phyloP scores from a whole-genome alignment of 2,888 invertebrate genomes.

The Drosophila pseudotakahashii region DNA sequence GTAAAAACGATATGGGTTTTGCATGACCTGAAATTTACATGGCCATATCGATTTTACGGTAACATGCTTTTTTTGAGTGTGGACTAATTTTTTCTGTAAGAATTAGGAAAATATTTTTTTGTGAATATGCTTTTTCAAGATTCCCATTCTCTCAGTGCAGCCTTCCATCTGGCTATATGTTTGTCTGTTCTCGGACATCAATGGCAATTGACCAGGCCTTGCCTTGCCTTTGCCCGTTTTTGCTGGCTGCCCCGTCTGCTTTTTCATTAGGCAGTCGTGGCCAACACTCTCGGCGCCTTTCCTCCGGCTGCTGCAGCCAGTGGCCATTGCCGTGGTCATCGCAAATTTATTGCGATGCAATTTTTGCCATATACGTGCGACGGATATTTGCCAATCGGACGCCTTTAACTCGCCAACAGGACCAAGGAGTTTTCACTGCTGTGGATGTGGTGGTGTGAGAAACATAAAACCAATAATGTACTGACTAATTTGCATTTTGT shows the following conservation, averaged over 20 bases:
- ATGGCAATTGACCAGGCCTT: conserved; percentile 57
- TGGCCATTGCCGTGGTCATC: conserved; percentile 15
- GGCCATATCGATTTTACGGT: too few relatives aligned
- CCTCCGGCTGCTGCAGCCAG: conserved; percentile 35
- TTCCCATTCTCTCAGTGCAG: neutral
- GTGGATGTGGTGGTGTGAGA: neutral
- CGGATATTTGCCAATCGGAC: conserved; percentile 66
- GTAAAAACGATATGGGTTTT: too few relatives aligned
- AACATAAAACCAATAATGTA: conserved; percentile 35
- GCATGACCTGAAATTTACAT: too few relatives aligned
- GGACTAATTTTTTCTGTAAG: too few relatives aligned
- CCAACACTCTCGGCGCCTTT: conserved; percentile 52
- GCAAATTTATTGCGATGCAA: conserved; percentile 71
- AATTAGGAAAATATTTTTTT: too few relatives aligned
- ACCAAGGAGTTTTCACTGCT: conserved; percentile 20
- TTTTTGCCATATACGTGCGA: conserved; percentile 67
- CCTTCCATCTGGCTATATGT: conserved; percentile 17
- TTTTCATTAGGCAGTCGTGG: conserved; percentile 60
- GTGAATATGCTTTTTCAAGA: too few relatives aligned
- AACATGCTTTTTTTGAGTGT: too few relatives aligned
- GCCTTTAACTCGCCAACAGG: conserved; percentile 52
- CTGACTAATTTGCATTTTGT: conserved; percentile 29
- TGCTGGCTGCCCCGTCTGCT: conserved; percentile 39
- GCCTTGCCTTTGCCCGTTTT: conserved; percentile 36
- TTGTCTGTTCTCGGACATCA: conserved; percentile 71